Evolutionary conservation across 2,888 invertebrate species (phyloP).

Genomic region (Eristalis intricaria): DNA sequence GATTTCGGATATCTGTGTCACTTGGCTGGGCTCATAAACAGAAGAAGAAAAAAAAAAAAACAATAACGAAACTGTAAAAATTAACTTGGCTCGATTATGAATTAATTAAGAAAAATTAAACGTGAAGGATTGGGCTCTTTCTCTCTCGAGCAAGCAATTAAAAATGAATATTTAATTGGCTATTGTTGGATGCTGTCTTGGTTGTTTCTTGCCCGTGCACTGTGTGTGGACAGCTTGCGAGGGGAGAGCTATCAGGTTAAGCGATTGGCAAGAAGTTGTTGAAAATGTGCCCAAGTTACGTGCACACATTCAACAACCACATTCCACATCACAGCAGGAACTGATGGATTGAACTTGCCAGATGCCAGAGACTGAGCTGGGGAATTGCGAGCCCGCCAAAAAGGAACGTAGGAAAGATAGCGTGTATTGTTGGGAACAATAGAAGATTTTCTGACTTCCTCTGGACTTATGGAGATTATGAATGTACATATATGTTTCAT

Average conservation of each 20-base stretch:
- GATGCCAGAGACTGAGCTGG: too few relatives aligned
- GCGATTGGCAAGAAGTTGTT: neutral
- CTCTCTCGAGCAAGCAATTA: neutral
- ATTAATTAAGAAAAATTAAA: neutral
- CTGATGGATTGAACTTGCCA: too few relatives aligned
- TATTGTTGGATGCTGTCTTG: neutral
- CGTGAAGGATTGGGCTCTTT: neutral
- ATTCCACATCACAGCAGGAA: too few relatives aligned
- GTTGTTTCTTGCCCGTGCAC: too few relatives aligned
- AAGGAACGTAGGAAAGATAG: too few relatives aligned
- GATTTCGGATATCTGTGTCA: neutral
- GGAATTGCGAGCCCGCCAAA: too few relatives aligned
- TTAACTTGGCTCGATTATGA: neutral
- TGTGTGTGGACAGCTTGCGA: neutral
- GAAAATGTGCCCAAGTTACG: too few relatives aligned
- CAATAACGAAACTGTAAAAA: neutral
- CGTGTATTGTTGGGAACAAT: too few relatives aligned
- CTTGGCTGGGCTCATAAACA: neutral
- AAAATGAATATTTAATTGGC: conserved; percentile 15
- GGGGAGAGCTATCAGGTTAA: neutral
- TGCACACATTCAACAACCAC: too few relatives aligned
- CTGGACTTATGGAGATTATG: too few relatives aligned
- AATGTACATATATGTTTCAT: too few relatives aligned
- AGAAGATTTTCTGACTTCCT: too few relatives aligned
- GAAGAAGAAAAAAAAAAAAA: neutral